These are phyloP conservation scores for Formica aserva DNA, from an alignment of 2,888 invertebrate genomes.

Conservation along the genomic window DNA sequence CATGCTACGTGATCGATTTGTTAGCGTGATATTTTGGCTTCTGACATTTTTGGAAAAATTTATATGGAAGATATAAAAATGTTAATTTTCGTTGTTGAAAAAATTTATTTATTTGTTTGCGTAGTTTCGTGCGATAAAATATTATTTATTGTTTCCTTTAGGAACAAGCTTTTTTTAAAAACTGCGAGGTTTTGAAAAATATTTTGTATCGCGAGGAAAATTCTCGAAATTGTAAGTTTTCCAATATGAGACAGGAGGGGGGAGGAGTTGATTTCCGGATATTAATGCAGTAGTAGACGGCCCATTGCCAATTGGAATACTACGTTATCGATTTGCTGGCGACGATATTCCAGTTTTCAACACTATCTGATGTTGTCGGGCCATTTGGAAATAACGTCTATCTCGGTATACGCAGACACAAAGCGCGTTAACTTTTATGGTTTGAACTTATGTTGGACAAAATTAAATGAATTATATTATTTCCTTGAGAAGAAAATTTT, in stretches of 20 bases:
- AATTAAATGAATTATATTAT: constrained; percentile 27
- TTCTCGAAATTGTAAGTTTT: constrained; percentile 39
- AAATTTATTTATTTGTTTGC: neutral
- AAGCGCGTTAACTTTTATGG: constrained; percentile 21
- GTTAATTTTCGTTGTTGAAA: constrained; percentile 4
- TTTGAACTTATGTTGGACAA: neutral
- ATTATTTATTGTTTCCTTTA: neutral
- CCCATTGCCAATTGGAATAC: constrained; percentile 26
- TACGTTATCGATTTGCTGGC: constrained; percentile 43
- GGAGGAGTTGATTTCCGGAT: constrained; percentile 9
- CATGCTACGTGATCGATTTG: constrained; percentile 7
- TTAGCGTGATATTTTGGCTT: constrained; percentile 7
- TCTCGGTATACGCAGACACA: neutral
- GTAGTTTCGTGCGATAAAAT: neutral
- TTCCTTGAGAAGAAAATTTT: neutral
- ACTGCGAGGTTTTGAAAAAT: constrained; percentile 5
- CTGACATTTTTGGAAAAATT: neutral
- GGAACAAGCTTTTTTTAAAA: neutral
- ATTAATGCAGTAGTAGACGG: constrained; percentile 9
- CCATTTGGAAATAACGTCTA: constrained; percentile 21
- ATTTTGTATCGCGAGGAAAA: constrained; percentile 5
- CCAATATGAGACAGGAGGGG: neutral
- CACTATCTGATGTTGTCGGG: constrained; percentile 29
- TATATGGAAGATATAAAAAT: neutral
- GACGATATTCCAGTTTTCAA: constrained; percentile 37